These are phyloP conservation scores for Mantis religiosa DNA, from an alignment of 2,888 invertebrate species.

Conservation along the genomic window DNA sequence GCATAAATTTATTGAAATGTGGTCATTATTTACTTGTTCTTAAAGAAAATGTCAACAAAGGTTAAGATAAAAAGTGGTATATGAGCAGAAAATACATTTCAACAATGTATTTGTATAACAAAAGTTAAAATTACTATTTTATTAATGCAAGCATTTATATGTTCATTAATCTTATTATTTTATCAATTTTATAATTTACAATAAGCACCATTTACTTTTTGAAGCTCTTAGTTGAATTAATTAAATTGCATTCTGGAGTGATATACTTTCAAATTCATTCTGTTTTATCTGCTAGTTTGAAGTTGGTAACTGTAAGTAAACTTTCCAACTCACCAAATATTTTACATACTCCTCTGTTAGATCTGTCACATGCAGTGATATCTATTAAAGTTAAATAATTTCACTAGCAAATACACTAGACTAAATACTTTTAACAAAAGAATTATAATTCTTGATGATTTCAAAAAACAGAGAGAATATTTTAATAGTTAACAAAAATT, in stretches of 20 bases:
- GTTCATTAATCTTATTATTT: too few relatives aligned
- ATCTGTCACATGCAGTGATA: neutral
- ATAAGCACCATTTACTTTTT: neutral
- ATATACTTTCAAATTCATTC: neutral
- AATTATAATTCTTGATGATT: neutral
- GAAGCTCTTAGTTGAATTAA: neutral
- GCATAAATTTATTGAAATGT: too few relatives aligned
- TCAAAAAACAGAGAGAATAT: neutral
- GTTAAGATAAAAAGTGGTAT: too few relatives aligned
- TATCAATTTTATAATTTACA: neutral
- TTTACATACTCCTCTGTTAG: neutral
- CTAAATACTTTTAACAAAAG: neutral
- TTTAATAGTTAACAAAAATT: neutral
- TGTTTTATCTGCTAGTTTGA: neutral
- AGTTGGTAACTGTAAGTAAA: neutral
- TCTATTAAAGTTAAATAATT: neutral
- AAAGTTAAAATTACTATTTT: too few relatives aligned
- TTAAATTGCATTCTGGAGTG: neutral
- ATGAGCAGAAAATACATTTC: too few relatives aligned
- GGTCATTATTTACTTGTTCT: too few relatives aligned
- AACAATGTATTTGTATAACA: too few relatives aligned
- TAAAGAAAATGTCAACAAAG: too few relatives aligned
- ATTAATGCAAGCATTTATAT: too few relatives aligned
- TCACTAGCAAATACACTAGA: neutral
- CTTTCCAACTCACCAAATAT: neutral